phyloP scores from a whole-genome alignment of 2,888 invertebrate species.

The Anorthoa munda region DNA sequence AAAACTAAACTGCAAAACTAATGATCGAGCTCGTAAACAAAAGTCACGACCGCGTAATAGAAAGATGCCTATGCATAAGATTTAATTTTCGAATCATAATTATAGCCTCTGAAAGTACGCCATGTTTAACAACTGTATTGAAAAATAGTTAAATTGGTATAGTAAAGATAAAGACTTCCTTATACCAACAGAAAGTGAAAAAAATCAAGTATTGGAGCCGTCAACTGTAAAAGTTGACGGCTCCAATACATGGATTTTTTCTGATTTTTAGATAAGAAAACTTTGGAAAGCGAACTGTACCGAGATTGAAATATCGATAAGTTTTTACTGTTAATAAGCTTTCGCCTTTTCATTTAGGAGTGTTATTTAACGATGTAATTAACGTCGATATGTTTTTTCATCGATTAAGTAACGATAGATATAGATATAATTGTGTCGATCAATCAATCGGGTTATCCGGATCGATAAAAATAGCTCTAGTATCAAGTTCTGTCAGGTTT shows the following conservation, averaged over 20 bases:
- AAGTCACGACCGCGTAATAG: too few species aligned
- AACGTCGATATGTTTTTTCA: slow-evolving; percentile 55
- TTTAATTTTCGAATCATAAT: too few species aligned
- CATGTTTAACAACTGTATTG: too few species aligned
- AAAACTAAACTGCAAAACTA: too few species aligned
- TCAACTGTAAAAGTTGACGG: slow-evolving; percentile 14
- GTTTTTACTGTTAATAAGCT: slow-evolving; percentile 60
- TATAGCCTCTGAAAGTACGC: too few species aligned
- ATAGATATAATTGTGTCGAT: slow-evolving; percentile 46
- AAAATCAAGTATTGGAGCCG: slow-evolving; percentile 14
- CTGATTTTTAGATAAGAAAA: slow-evolving; percentile 44
- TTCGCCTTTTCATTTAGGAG: slow-evolving; percentile 52
- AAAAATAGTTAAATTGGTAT: too few species aligned
- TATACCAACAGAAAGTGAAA: not conserved
- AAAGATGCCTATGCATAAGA: too few species aligned
- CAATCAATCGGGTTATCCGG: slow-evolving; percentile 56
- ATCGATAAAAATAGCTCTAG: slow-evolving; percentile 35
- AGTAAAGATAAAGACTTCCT: too few species aligned
- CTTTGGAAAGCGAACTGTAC: slow-evolving; percentile 55
- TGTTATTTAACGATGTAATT: slow-evolving; percentile 59
- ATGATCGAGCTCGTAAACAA: too few species aligned
- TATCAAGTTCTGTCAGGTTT: slow-evolving; percentile 4
- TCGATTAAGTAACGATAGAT: slow-evolving; percentile 59
- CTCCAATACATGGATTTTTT: too few species aligned
- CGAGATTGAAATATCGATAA: slow-evolving; percentile 60